A percentile compares a stretch with the other conserved stretches of the same genome.
phyloP scores from a whole-genome alignment of 2,888 invertebrate species.

The Ophion obscuratus region DNA sequence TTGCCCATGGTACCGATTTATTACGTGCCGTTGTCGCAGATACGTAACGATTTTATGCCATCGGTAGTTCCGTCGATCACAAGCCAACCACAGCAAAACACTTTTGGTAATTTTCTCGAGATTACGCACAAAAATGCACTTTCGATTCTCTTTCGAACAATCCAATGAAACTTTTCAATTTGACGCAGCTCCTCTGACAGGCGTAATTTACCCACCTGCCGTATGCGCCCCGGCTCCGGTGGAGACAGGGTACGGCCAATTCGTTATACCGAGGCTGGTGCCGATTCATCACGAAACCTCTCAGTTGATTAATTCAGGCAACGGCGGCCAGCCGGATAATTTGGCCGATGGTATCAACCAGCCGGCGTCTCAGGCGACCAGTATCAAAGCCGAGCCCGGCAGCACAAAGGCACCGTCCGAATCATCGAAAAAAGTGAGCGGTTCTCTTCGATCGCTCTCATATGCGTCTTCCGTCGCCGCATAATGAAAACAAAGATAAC shows the following conservation, averaged over 20 bases:
- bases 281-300: constrained; percentile 62
- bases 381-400: constrained; percentile 86
- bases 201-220: constrained; percentile 87
- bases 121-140: background rate
- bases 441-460: background rate
- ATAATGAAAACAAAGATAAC: background rate
- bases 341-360: constrained; percentile 72
- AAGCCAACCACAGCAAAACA: constrained; percentile 59
- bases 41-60: constrained; percentile 70
- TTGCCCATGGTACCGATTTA: constrained; percentile 84
- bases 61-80: constrained; percentile 73
- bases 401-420: constrained; percentile 86
- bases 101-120: constrained; percentile 71
- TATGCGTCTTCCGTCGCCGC: background rate
- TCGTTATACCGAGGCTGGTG: constrained; percentile 80
- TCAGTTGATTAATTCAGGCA: constrained; percentile 32
- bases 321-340: constrained; percentile 48
- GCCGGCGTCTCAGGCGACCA: constrained; percentile 85
- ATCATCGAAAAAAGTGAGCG: constrained; percentile 85
- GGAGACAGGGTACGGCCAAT: constrained; percentile 88
- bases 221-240: constrained; percentile 72
- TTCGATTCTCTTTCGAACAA: background rate
- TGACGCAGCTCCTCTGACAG: constrained; percentile 84
- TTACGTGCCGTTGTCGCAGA: constrained; percentile 85
- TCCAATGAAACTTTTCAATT: constrained; percentile 86